phyloP scores from a whole-genome alignment of 2,797 vertebrate species.

The Acrossocheilus fasciatus region DNA sequence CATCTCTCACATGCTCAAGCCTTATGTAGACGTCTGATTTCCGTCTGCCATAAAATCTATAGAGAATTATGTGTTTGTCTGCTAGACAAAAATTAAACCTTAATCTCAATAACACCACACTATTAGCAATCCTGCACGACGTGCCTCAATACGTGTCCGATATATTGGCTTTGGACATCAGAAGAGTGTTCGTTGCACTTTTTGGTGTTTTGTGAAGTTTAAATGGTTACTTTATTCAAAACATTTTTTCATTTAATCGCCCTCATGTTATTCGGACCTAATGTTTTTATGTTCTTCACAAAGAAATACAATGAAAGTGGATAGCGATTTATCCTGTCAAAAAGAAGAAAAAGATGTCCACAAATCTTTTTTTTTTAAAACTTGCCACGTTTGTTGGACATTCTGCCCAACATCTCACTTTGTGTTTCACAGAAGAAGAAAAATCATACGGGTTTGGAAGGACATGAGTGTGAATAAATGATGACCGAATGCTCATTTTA shows the following conservation, averaged over 20 bases:
- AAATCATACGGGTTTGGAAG: background rate
- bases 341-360: background rate
- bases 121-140: background rate
- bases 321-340: background rate
- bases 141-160: background rate
- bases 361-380: background rate
- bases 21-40: slow-evolving; percentile 14
- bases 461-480: background rate
- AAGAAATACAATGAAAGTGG: background rate
- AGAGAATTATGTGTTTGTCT: background rate
- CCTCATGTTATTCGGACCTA: background rate
- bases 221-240: background rate
- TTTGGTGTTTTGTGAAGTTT: background rate
- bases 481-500: background rate
- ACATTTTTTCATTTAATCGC: background rate
- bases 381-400: background rate
- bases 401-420: background rate
- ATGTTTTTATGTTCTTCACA: background rate
- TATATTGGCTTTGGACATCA: background rate
- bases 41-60: background rate
- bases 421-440: background rate
- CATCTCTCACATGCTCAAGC: slow-evolving; percentile 23
- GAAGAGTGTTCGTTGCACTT: background rate
- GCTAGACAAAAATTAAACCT: background rate
- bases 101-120: background rate